Base-by-base conservation (phyloP, 2,888 invertebrate genomes). In the Halictus ligatus region DNA sequence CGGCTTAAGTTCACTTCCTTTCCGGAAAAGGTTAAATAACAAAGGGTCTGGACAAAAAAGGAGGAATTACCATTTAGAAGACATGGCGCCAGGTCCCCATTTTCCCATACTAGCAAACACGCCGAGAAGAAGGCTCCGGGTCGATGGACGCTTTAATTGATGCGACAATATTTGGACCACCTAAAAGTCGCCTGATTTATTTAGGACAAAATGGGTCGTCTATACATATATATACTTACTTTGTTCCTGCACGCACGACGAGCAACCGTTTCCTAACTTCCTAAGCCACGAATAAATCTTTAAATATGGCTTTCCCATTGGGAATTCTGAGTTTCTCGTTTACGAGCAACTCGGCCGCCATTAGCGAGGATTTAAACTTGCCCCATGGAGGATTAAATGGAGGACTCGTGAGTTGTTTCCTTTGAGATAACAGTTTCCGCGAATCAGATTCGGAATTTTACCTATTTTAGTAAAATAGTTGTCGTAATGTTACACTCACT, bases 161-260 rank as follows among this genome's bases (percentile, higher is more conserved):
- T 92, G 93, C 92, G 94, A 94, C 94, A 94, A 94, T 94, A 94
- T 94, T 94, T 94, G 94, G 88, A 82, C 89, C 92, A 89, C 86
- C 93, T 90, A 91, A 93, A 92, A 92, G 94, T 93, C 89, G 90
- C 75, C 85, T 89, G 92, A 93, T 94, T 94, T 94, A 93, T 93
- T 91, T 90, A 90, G 89, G 90, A 91, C 82, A 75, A 80, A 84
- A 82, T 81, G 85, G 90, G 83, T 78, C 81, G 73, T 83, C 83
- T 87, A 82, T 89, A 85, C 81, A 85, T 81, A 91, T 82, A 89
- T 82, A 84, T 88, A 78, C 79, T 85, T 88, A 90, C 85, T 90
- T 90, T 90, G 90, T 90, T 88, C 85, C 85, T 85, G 87, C 89
- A 89, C 78, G 85, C 58, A 78, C 75, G 46, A 82, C 81, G 71